Evolutionary conservation across 35 echinoderm and acorn worm genomes (phyloP), one percentile per base, ranked within the genome.

Genomic region (Apostichopus japonicus): DNA sequence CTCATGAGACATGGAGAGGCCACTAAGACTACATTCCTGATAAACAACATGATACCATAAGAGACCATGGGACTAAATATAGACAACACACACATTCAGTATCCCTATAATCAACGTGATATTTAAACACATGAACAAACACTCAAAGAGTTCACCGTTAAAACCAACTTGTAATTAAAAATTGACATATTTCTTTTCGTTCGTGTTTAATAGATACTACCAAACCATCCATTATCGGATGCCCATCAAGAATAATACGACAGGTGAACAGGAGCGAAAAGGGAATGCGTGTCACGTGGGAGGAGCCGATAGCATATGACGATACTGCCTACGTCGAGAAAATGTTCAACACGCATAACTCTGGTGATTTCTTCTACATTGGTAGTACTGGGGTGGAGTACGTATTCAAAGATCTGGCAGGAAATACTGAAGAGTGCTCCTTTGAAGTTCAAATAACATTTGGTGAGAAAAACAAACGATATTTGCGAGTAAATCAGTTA

Each of bases 391-490:
- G 57, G 44, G 91, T 92, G 5, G 57, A 79, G 22, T 92, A 92
- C 56, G 79, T 83, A 1, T 92, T 92, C 25, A 67, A 92, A 82
- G 91, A 92, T 83, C 17, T 61, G 53, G 80, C 78, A 0, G 61
- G 61, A 67, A 92, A 92, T 55, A 92, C 91, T 0, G 79, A 54
- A 10, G 77, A 81, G 73, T 92, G 91, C 24, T 67, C 79, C 8
- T 92, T 92, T 71, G 80, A 81, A 82, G 80, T 92, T 78, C 77
- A 91, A n/a, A 79, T 91, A 10, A 91, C 77, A 10, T 77, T 77
- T 56, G 90, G 90, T 91, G 58, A 91, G 90, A 75, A 75, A 23
- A 19, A 75, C 57, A 51, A 22, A 51, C 5, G 77, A 79, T 27
- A 79, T 22, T 11, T 27, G 7, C 23, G 24, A 79, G 77, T 23